These are phyloP conservation scores for Gonioctena quinquepunctata DNA, from an alignment of 1,140 invertebrate genomes.

Conservation along the genomic window DNA sequence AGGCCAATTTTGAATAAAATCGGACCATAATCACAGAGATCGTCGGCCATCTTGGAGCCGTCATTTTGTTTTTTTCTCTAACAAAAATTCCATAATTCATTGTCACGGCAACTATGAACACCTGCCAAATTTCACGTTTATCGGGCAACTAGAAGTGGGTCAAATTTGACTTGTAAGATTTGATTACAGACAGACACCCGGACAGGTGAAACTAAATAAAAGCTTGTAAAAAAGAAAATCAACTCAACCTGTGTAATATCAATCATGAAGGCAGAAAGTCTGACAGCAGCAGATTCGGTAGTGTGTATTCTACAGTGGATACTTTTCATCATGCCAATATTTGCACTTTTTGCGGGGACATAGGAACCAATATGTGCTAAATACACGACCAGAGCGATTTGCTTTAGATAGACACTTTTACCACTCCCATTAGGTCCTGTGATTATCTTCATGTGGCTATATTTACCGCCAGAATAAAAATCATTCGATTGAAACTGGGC, in stretches of 20 bases:
- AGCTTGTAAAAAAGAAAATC: too few species aligned
- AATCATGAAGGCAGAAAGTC: constrained; percentile 84
- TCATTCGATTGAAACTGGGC: constrained; percentile 77
- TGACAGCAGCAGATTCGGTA: constrained; percentile 75
- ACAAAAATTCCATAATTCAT: too few species aligned
- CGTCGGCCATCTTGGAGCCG: too few species aligned
- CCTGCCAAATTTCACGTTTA: too few species aligned
- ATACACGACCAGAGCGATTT: constrained; percentile 75
- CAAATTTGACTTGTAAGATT: too few species aligned
- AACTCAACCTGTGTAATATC: constrained; percentile 87
- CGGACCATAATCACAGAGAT: too few species aligned
- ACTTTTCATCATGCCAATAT: constrained; percentile 70
- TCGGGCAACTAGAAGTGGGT: too few species aligned
- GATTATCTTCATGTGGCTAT: constrained; percentile 73
- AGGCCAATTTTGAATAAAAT: too few species aligned
- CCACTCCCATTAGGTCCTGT: constrained; percentile 91
- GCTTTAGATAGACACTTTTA: constrained; percentile 90
- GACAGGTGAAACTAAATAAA: too few species aligned
- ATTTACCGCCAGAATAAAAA: constrained; percentile 60
- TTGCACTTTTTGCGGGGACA: constrained; percentile 78
- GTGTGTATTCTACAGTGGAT: constrained; percentile 77
- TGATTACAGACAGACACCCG: too few species aligned
- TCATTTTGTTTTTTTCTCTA: too few species aligned
- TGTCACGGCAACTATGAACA: too few species aligned
- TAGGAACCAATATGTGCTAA: constrained; percentile 89